Percentiles rank a stretch among this genome's conserved stretches.
These are phyloP conservation scores for Alcedo quadribrachys DNA, from an alignment of 2,797 vertebrate species.

Conservation along the genomic window DNA sequence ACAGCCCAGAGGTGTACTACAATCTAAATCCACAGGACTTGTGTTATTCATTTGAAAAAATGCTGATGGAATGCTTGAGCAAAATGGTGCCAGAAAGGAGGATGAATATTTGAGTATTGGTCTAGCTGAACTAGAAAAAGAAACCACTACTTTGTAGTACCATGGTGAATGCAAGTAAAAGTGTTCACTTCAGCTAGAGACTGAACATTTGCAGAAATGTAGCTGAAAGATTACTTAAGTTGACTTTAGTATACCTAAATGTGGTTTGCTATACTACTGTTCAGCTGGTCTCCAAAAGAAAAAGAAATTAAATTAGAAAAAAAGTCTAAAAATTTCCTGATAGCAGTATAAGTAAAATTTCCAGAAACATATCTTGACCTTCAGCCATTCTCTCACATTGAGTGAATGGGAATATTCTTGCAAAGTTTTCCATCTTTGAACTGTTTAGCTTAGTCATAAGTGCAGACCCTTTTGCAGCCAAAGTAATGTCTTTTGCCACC, in stretches of 20 bases:
- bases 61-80: not conserved
- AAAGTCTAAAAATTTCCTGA: not conserved
- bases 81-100: not conserved
- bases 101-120: not conserved
- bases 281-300: not conserved
- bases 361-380: slow-evolving; percentile 15
- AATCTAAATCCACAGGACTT: not conserved
- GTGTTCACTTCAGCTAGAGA: not conserved
- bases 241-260: not conserved
- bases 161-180: not conserved
- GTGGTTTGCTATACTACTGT: not conserved
- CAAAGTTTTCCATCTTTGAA: not conserved
- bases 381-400: not conserved
- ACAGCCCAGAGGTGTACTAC: not conserved
- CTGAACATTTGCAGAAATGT: not conserved
- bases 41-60: not conserved
- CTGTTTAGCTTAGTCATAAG: slow-evolving; percentile 29
- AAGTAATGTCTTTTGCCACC: slow-evolving; percentile 5
- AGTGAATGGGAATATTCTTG: not conserved
- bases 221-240: not conserved
- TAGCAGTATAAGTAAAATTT: slow-evolving; percentile 33
- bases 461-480: not conserved
- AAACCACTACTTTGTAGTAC: not conserved
- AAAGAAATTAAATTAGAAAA: slow-evolving; percentile 45
- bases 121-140: not conserved